Conservation (phyloP, 2,113 vertebrate genomes). For the Embiotoca jacksoni region DNA sequence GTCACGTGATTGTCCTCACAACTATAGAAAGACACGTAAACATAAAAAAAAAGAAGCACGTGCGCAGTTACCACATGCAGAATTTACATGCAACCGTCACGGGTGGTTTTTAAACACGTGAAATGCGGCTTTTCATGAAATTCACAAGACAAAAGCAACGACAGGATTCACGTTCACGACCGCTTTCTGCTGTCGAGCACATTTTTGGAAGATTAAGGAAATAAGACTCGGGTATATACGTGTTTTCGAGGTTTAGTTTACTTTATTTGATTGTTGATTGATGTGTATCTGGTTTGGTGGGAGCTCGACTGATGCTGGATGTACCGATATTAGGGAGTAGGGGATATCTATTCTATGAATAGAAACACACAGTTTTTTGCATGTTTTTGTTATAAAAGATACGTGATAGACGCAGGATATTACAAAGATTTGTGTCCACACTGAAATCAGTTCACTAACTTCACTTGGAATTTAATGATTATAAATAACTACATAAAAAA, state of each 20-base stretch:
- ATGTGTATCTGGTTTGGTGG: too few species aligned
- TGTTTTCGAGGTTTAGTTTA: background rate
- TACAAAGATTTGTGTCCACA: too few species aligned
- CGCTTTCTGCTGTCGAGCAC: background rate
- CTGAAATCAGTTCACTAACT: too few species aligned
- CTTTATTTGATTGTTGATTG: background rate
- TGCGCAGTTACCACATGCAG: background rate
- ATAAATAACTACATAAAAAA: too few species aligned
- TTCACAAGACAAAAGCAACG: background rate
- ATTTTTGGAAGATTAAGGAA: constrained; percentile 4
- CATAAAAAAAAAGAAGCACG: background rate
- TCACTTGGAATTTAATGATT: too few species aligned
- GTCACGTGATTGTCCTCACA: too few species aligned
- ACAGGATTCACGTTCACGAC: background rate
- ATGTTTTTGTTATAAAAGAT: too few species aligned
- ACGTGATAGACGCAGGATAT: too few species aligned
- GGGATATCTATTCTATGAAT: too few species aligned
- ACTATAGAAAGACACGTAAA: background rate
- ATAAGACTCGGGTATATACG: background rate
- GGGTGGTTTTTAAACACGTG: background rate
- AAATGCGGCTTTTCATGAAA: background rate
- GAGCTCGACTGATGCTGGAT: too few species aligned
- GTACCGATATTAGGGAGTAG: too few species aligned
- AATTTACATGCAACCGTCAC: background rate
- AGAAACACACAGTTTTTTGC: too few species aligned